Conservation (phyloP, 2,113 vertebrate genomes). For the Illadopsis cleaveri region DNA sequence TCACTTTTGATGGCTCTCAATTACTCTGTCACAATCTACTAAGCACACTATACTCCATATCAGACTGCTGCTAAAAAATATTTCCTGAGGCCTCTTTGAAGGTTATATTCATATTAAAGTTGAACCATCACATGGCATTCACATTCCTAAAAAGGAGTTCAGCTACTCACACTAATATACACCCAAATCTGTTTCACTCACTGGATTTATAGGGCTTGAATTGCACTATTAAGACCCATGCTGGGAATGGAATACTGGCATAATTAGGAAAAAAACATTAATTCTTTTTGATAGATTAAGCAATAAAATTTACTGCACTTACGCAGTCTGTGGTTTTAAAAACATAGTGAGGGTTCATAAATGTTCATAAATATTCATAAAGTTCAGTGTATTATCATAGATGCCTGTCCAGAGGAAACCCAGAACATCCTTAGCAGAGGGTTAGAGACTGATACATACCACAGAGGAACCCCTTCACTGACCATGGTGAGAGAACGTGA, state of each 20-base stretch:
- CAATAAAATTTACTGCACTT: not conserved
- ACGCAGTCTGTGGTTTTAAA: not conserved
- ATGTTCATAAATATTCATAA: not conserved
- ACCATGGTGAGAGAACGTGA: conserved; percentile 40
- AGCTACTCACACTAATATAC: not conserved
- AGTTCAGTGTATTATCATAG: not conserved
- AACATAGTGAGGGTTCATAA: not conserved
- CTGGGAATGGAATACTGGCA: not conserved
- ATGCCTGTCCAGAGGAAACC: not conserved
- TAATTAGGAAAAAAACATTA: not conserved
- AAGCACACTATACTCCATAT: not conserved
- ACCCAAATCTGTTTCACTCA: not conserved
- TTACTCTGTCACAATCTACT: not conserved
- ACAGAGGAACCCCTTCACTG: not conserved
- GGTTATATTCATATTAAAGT: not conserved
- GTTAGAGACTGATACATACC: not conserved
- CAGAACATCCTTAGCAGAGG: not conserved
- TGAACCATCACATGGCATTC: not conserved
- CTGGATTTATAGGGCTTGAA: not conserved
- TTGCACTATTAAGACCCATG: not conserved
- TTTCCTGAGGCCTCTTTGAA: not conserved
- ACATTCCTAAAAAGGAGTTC: not conserved
- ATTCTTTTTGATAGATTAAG: not conserved
- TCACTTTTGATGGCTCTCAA: not conserved
- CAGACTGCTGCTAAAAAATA: not conserved